These are phyloP conservation scores for Hiodon alosoides DNA, from an alignment of 2,113 vertebrate genomes.

Conservation along the genomic window DNA sequence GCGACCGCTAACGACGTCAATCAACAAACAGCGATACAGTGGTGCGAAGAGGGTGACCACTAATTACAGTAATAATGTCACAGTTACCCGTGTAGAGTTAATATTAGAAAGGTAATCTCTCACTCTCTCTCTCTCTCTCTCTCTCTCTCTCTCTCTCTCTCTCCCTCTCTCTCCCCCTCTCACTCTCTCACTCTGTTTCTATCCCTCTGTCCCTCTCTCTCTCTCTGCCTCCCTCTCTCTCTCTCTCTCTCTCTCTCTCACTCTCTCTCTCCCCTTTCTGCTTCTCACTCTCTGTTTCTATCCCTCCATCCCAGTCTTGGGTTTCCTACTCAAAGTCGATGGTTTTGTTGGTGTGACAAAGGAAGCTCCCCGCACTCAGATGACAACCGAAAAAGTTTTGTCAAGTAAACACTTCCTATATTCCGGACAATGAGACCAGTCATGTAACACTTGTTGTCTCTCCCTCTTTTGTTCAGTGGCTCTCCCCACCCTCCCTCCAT, in stretches of 20 bases:
- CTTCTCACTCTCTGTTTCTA: slow-evolving; percentile 30
- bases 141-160: slow-evolving; percentile 54
- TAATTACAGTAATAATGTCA: too few relatives aligned
- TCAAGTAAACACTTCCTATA: slow-evolving; percentile 38
- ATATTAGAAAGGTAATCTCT: too few relatives aligned
- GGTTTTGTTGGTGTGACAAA: slow-evolving; percentile 78
- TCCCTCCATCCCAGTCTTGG: slow-evolving; percentile 58
- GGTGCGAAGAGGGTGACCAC: too few relatives aligned
- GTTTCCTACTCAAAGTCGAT: slow-evolving; percentile 56
- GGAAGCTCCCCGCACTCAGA: slow-evolving; percentile 49
- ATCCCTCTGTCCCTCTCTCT: too few relatives aligned
- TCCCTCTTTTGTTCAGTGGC: slow-evolving; percentile 21
- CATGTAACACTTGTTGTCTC: slow-evolving; percentile 26
- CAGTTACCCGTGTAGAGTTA: too few relatives aligned
- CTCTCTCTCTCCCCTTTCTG: slow-evolving; percentile 17
- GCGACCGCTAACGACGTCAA: too few relatives aligned
- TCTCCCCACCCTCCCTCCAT: slow-evolving; percentile 26
- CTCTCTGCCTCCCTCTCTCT: neutral
- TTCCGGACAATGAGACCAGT: slow-evolving; percentile 39
- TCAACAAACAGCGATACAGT: too few relatives aligned
- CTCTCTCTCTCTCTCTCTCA: slow-evolving; percentile 51
- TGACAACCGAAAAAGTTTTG: slow-evolving; percentile 65
- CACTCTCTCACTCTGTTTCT: slow-evolving; percentile 46
- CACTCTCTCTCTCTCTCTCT: slow-evolving; percentile 54
- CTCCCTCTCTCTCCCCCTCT: slow-evolving; percentile 55